These are phyloP conservation scores for Agrotis ipsilon DNA, from an alignment of 2,888 invertebrate genomes.

Conservation along the genomic window DNA sequence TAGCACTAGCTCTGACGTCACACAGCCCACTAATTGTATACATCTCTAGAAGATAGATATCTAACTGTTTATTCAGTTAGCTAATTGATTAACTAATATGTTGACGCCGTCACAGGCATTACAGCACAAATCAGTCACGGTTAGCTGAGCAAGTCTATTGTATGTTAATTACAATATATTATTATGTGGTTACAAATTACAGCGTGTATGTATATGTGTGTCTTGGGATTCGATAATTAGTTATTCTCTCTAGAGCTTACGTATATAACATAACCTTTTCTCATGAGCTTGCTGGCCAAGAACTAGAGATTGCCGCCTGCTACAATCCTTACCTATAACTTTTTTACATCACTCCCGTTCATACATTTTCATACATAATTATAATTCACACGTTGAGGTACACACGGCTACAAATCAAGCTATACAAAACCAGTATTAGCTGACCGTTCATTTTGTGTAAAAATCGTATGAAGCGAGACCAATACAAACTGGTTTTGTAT, in stretches of 20 bases:
- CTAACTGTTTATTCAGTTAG: constrained; percentile 55
- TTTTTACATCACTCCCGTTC: too few relatives aligned
- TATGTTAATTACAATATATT: constrained; percentile 24
- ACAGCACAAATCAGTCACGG: constrained; percentile 40
- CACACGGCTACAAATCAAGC: too few relatives aligned
- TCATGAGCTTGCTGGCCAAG: too few relatives aligned
- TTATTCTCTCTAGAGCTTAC: neutral
- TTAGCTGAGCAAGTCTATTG: constrained; percentile 3
- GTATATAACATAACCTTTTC: neutral
- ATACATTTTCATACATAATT: too few relatives aligned
- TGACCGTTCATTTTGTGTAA: too few relatives aligned
- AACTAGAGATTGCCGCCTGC: too few relatives aligned
- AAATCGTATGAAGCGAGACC: too few relatives aligned
- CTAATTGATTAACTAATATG: constrained; percentile 58
- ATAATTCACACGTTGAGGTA: too few relatives aligned
- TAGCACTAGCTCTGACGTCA: neutral
- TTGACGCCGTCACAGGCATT: constrained; percentile 32
- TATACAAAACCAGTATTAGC: too few relatives aligned
- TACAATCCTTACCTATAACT: too few relatives aligned
- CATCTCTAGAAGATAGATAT: constrained; percentile 33
- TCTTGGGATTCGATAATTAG: neutral
- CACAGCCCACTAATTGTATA: constrained; percentile 32
- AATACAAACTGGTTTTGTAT: too few relatives aligned
- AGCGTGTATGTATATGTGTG: neutral
- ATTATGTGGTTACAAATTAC: constrained; percentile 8